Percentiles rank a stretch among this genome's conserved stretches.
phyloP scores from a whole-genome alignment of 2,113 vertebrate genomes.

The Xiphophorus maculatus region DNA sequence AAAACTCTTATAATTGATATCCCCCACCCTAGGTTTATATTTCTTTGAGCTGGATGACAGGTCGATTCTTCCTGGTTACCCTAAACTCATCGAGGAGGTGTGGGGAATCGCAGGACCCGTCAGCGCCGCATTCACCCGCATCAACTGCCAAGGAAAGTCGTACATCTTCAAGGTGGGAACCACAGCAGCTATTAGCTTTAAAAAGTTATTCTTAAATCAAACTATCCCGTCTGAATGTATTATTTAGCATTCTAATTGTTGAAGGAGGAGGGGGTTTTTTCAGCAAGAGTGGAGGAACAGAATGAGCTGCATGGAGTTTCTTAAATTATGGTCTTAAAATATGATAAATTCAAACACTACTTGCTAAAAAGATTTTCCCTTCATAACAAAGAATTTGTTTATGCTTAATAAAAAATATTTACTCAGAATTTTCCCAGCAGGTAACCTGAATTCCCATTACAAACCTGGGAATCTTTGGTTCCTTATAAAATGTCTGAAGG shows the following conservation, averaged over 20 bases:
- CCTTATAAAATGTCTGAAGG: no score
- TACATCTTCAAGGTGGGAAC: constrained; percentile 92
- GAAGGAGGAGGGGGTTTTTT: no score
- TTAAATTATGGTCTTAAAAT: neutral
- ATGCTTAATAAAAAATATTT: neutral
- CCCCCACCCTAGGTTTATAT: constrained; percentile 82
- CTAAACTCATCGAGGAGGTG: constrained; percentile 89
- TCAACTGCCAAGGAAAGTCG: constrained; percentile 96
- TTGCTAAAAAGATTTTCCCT: neutral
- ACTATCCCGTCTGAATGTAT: no score
- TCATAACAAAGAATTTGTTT: neutral
- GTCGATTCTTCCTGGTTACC: constrained; percentile 85
- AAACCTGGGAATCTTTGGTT: neutral
- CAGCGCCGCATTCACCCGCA: constrained; percentile 93
- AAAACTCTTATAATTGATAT: neutral
- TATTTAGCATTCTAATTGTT: no score
- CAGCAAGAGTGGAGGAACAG: no score
- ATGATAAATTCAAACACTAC: neutral
- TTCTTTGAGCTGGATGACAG: constrained; percentile 90
- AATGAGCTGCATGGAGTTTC: neutral
- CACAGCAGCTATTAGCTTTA: no score
- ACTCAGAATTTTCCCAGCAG: neutral
- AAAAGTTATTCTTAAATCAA: neutral
- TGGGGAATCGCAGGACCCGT: constrained; percentile 95
- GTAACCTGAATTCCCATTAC: neutral